These are phyloP conservation scores for Drosophila anomalata DNA, from an alignment of 2,888 invertebrate species.

Conservation along the genomic window DNA sequence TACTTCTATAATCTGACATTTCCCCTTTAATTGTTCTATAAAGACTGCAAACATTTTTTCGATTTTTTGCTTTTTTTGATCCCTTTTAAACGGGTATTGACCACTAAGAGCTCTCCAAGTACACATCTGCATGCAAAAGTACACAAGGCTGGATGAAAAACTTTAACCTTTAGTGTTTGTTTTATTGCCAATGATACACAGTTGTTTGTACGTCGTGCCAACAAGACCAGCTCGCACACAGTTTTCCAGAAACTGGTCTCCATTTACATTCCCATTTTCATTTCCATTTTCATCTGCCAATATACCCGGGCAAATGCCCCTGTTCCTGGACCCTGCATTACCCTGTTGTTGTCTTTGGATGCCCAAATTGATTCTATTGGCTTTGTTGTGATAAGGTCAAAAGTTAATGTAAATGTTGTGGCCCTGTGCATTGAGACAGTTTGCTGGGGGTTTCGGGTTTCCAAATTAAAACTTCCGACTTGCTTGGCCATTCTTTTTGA, in stretches of 20 bases:
- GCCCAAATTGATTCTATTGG: constrained; percentile 74
- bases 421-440: constrained; percentile 63
- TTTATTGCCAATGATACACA: constrained; percentile 66
- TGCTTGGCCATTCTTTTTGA: constrained; percentile 42
- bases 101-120: constrained; percentile 10
- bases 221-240: constrained; percentile 39
- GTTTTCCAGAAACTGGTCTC: constrained; percentile 32
- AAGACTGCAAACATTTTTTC: background rate
- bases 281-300: constrained; percentile 1
- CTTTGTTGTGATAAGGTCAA: constrained; percentile 75
- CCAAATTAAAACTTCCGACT: constrained; percentile 67
- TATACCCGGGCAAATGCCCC: constrained; percentile 5
- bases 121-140: constrained; percentile 25
- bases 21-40: background rate
- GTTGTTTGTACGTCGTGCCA: constrained; percentile 34
- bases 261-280: constrained; percentile 27
- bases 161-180: constrained; percentile 65
- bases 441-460: constrained; percentile 38
- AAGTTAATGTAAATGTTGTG: constrained; percentile 79
- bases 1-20: background rate
- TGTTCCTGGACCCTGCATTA: background rate
- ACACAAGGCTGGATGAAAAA: constrained; percentile 43
- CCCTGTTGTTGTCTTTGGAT: constrained; percentile 35
- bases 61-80: background rate
- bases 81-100: background rate